Evolutionary conservation across 2,113 vertebrate genomes (phyloP), one percentile per base, ranked within the genome.

Genomic region (Tonatia bakeri): DNA sequence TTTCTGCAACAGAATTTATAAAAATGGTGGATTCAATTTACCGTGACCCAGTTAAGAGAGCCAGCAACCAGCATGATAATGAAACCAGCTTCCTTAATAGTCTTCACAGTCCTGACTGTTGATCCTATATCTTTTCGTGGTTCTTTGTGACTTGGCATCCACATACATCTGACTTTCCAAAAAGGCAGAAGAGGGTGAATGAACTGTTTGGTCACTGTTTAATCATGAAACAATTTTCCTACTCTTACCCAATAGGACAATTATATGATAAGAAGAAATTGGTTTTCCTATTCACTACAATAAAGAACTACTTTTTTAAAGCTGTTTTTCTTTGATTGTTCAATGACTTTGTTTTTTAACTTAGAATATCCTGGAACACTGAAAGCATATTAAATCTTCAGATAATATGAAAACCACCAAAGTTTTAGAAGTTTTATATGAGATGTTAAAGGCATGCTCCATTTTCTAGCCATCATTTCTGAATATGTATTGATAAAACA

Each of bases 301-400:
- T 4, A 20, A 93, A 92, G 19, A 19, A 80, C 2, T 47, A 22
- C 16, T 33, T 84, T 84, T 94, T 94, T 52, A 83, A 93, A 91
- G 79, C 26, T 1, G 0, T 26, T 56, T 95, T 86, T 54, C 88
- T 95, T 91, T 96, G 72, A 75, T 90, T 72, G n/a, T 47, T 90
- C 59, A 80, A 19, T 90, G 69, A 70, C 31, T 77, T 77, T 77
- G 75, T 52, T 52, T 75, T 52, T 94, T 79, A 50, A 93, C 24
- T 94, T 91, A 54, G 1, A 52, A 5, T 90, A 90, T 95, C 47
- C 24, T 52, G 15, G 33, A 47, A 93, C 4, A 40, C 40, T 70
- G 20, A 73, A 96, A 45, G 59, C 73, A 61, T 4, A 85, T 64
- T 81, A 70, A 84, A 70, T 70, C 36, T 90, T 82, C n/a, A 80